Conservation (phyloP, 2,888 invertebrate species). For the Patella pellucida region DNA sequence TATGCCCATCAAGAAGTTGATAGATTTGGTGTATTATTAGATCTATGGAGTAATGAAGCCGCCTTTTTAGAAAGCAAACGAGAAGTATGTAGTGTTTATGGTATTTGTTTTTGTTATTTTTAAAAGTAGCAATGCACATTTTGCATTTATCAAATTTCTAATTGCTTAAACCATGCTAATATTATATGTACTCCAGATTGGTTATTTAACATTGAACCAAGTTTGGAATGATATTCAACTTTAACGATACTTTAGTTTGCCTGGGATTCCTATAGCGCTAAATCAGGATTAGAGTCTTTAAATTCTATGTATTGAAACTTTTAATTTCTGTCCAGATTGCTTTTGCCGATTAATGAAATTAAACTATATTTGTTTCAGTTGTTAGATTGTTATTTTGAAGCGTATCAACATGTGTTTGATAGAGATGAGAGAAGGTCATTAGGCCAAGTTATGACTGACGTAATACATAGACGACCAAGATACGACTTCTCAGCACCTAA, state of each 20-base stretch:
- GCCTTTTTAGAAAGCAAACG: conserved; percentile 68
- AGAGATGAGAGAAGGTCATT: conserved; percentile 64
- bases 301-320: too few species aligned
- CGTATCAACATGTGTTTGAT: conserved; percentile 70
- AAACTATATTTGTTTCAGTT: conserved; percentile 51
- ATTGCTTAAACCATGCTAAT: too few species aligned
- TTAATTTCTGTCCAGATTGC: too few species aligned
- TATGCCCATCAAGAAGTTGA: conserved; percentile 69
- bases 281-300: too few species aligned
- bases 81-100: conserved; percentile 50
- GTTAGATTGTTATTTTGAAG: conserved; percentile 69
- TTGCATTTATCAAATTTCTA: too few species aligned
- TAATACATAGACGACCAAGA: conserved; percentile 65
- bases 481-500: conserved; percentile 64
- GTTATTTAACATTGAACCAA: too few species aligned
- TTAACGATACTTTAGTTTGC: too few species aligned
- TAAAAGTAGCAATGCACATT: too few species aligned
- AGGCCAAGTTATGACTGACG: conserved; percentile 66
- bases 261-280: too few species aligned
- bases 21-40: conserved; percentile 68
- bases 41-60: conserved; percentile 68
- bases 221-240: too few species aligned
- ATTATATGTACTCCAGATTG: too few species aligned
- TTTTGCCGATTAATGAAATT: not conserved
- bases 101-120: too few species aligned